phyloP scores from a whole-genome alignment of 2,113 vertebrate species.

The Mormyrus iriodes region DNA sequence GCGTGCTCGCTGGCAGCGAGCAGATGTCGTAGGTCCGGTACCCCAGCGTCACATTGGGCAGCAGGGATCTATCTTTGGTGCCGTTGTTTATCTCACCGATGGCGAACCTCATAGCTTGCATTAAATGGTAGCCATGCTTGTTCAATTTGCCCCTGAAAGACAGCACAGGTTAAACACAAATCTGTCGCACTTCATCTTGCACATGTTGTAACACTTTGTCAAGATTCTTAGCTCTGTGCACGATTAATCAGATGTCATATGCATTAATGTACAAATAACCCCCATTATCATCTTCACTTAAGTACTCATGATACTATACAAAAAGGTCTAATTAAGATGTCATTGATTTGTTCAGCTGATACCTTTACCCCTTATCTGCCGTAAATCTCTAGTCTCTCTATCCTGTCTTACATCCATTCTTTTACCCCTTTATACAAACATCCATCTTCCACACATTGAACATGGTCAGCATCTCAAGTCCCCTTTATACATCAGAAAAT shows the following conservation, averaged over 20 bases:
- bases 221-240: not conserved
- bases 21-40: slow-evolving; percentile 72
- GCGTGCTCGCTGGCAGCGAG: slow-evolving; percentile 47
- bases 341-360: not conserved
- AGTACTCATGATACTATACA: not conserved
- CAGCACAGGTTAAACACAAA: not conserved
- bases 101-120: slow-evolving; percentile 73
- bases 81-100: slow-evolving; percentile 72
- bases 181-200: not conserved
- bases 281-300: not conserved
- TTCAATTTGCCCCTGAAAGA: slow-evolving; percentile 55
- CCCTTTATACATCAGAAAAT: not conserved
- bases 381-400: not conserved
- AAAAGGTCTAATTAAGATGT: not conserved
- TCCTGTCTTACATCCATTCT: not conserved
- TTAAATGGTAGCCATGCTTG: slow-evolving; percentile 60
- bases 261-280: not conserved
- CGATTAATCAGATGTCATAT: not conserved
- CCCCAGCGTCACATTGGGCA: slow-evolving; percentile 67
- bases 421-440: not conserved
- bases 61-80: slow-evolving; percentile 43
- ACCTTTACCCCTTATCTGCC: not conserved
- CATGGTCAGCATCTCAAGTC: not conserved
- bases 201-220: not conserved
- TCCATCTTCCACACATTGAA: not conserved